Conservation (phyloP, 2,888 invertebrate species). For the Amphipyra tragopoginis region DNA sequence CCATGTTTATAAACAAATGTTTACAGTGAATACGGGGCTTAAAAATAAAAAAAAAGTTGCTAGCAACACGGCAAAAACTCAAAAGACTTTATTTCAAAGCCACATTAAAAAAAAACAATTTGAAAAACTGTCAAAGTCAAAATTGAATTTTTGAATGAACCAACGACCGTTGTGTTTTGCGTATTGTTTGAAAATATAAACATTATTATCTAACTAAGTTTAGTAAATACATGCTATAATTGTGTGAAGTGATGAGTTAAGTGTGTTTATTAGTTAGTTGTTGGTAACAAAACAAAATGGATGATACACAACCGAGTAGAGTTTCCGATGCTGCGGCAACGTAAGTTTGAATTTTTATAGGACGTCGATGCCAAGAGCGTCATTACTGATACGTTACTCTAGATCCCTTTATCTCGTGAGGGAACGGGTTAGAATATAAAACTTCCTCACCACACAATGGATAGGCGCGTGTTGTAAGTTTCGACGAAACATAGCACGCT, state of each 20-base stretch:
- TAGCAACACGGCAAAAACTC: not conserved
- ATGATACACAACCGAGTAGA: constrained; percentile 74
- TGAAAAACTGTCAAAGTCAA: constrained; percentile 49
- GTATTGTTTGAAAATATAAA: constrained; percentile 45
- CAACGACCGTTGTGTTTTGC: constrained; percentile 52
- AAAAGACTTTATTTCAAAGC: constrained; percentile 19
- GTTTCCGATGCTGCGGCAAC: constrained; percentile 73
- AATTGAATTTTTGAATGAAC: constrained; percentile 44
- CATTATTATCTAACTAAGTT: constrained; percentile 19
- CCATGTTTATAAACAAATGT: too few relatives aligned
- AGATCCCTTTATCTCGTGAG: too few relatives aligned
- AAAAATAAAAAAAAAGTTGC: too few relatives aligned
- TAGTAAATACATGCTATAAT: not conserved
- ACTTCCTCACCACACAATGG: too few relatives aligned
- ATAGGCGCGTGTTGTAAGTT: too few relatives aligned
- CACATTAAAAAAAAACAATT: constrained; percentile 9
- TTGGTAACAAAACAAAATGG: constrained; percentile 66
- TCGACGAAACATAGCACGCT: too few relatives aligned
- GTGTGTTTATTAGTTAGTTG: constrained; percentile 12
- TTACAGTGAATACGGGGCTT: too few relatives aligned
- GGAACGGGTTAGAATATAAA: too few relatives aligned
- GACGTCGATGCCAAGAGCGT: too few relatives aligned
- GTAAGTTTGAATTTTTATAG: constrained; percentile 70
- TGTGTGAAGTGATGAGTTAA: constrained; percentile 32
- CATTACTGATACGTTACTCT: too few relatives aligned